Evolutionary conservation across 2,113 vertebrate species (phyloP), one percentile per base, ranked within the genome.

Genomic region (Poeciliopsis retropinna): DNA sequence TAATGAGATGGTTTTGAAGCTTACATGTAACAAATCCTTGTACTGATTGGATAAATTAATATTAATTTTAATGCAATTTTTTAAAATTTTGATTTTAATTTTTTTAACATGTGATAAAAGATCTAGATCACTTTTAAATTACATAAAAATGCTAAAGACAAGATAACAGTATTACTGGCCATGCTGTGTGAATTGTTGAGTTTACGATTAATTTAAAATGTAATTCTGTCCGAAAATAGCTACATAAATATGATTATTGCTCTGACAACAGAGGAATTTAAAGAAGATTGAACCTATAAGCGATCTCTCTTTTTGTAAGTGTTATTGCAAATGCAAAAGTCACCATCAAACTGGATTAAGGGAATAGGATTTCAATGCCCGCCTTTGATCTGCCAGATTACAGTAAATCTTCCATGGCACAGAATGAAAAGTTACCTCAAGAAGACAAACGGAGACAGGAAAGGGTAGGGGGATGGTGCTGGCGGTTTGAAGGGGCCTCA

Each of bases 301-400:
- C 51, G 25, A 86, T 88, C 88, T 78, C 61, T 81, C 80, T 87
- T 85, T 89, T 85, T 83, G 89, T 72, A 73, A 69, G 85, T 73
- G 81, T 91, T 91, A 91, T 90, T 93, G 93, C 91, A 93, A 91
- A 86, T 81, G 86, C 85, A 92, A 87, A 85, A 92, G 90, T 93
- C 90, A 81, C 84, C 85, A 91, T 93, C 90, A 92, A 89, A 92
- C 85, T 64, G 90, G 94, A 94, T 95, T 94, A 94, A 71, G 83
- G 84, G 83, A 93, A 94, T 89, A 90, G 93, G 94, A 95, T 93
- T 93, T 90, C 76, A 41, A 87, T 87, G 89, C 83, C 83, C 30
- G 82, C 72, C 94, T 95, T 95, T 95, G 94, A 95, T 95, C 94
- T 91, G 87, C 60, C 89, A 95, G 93, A 95, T 95, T 95, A 94